Evolutionary conservation across 2,113 vertebrate species (phyloP), one percentile per base, ranked within the genome.

Genomic region (Caranx melampygus): DNA sequence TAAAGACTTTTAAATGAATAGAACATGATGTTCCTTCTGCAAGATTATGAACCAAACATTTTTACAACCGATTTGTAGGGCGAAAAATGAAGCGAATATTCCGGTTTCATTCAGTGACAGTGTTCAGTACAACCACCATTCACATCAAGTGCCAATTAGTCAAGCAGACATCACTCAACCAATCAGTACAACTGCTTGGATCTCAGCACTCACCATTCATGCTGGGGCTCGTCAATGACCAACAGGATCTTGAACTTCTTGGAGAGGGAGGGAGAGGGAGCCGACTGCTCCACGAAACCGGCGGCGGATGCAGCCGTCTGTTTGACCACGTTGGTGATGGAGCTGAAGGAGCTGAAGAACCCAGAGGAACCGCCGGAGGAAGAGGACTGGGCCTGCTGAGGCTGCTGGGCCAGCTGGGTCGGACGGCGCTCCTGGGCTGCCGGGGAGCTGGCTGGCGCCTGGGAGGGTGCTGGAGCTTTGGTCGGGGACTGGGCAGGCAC

Each of bases 321-420:
- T 94, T 98, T 98, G 90, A 98, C 97, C 57, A 88, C 97, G 15
- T 98, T 97, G 91, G 97, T 97, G 90, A 98, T 96, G 87, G 97
- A 98, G 94, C 96, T 98, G 95, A 95, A 94, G 89, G 89, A 94
- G 88, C 93, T 92, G 90, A 97, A 98, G 95, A 97, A 97, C 87
- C 97, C 95, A 72, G 95, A 90, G 33, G 90, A 86, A 16, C 85
- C 90, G 2, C 86, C 64, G 6, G 84, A 90, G 34, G 88, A 89
- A 59, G 87, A 83, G 42, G 89, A 86, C 91, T 84, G 91, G 89
- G 72, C 78, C 93, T 92, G 79, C 87, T 83, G 86, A 72, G 76
- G 83, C 82, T 84, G 90, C 82, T 90, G 92, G 69, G 70, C 63
- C 63, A 26, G 59, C 72, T 91, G 90, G 67, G n/a, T 68, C 1